These are phyloP conservation scores for Tarsius wallacei DNA, from an alignment of 2,797 vertebrate genomes.

Conservation along the genomic window DNA sequence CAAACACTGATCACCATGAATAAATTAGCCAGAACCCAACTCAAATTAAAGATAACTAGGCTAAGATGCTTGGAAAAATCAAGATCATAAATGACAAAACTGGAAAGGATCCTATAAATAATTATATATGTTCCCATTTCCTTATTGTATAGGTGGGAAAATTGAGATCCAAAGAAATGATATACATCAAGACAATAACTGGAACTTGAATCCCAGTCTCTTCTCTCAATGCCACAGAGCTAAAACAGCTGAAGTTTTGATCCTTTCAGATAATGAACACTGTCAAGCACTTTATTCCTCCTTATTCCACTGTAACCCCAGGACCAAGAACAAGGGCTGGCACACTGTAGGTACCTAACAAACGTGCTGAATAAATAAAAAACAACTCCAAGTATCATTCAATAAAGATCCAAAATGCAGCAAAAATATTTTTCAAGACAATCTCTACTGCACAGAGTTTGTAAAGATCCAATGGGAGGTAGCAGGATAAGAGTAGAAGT, in stretches of 20 bases:
- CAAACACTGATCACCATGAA: not conserved
- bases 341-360: not conserved
- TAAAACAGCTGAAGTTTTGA: not conserved
- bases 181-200: not conserved
- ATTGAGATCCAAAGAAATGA: conserved; percentile 8
- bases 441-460: not conserved
- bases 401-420: not conserved
- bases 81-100: not conserved
- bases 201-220: not conserved
- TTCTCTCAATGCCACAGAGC: not conserved
- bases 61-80: not conserved
- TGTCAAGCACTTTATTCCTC: not conserved
- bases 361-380: not conserved
- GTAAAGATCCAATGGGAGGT: not conserved
- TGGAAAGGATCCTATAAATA: not conserved
- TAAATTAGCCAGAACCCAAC: not conserved
- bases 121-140: not conserved
- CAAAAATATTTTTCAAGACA: not conserved
- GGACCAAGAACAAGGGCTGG: not conserved
- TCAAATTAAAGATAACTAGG: not conserved
- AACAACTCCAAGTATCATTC: not conserved
- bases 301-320: not conserved
- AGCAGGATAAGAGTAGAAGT: not conserved
- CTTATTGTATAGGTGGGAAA: not conserved
- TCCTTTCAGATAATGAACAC: not conserved